Base-by-base conservation (phyloP, 1,140 invertebrate genomes). In the Octopus sinensis region DNA sequence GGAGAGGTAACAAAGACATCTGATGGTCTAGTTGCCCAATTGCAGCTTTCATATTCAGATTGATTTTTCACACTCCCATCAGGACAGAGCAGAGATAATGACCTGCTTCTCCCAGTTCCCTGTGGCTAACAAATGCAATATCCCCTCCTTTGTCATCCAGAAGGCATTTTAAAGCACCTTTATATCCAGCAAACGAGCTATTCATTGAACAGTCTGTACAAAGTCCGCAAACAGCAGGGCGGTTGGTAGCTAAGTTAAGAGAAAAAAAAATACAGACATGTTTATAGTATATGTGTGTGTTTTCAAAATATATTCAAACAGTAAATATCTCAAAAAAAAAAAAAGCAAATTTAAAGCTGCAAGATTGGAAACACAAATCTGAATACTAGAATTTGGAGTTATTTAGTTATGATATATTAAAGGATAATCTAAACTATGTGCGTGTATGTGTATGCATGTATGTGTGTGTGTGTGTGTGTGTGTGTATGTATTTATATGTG, bases 101-200 rank as follows among this genome's bases (percentile, higher is more conserved):
- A 88, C 97, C 96, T 86, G 95, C 96, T 88, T 97, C 96, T 23
- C 93, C 93, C 0, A 97, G 95, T 0, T 96, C 96, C 0, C 95
- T 96, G 86, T 98, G 96, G 83, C 96, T 95, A 4, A 97, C 95
- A 89, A 98, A 98, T 0, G 97, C 96, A 12, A 98, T 96, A 88
- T 98, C 93, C 1, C 86, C 86, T 43, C 96, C 96, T 6, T 95
- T 94, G 80, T 95, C 93, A 6, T 7, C 0, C 13, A 5, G 17
- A 54, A 96, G 87, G 89, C 96, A 96, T 10, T 94, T 91, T 12
- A 96, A 90, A 6, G 95, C 94, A 1, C 96, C 95, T 43, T 94
- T 93, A 87, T 96, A 97, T 0, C 96, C 96, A 68, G 95, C 94
- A 90, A 96, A 97, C 4, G 95, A 95, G 92, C 98, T 96, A 0